Base-by-base conservation (phyloP, 2,113 vertebrate genomes). In the Lamprotornis superbus region DNA sequence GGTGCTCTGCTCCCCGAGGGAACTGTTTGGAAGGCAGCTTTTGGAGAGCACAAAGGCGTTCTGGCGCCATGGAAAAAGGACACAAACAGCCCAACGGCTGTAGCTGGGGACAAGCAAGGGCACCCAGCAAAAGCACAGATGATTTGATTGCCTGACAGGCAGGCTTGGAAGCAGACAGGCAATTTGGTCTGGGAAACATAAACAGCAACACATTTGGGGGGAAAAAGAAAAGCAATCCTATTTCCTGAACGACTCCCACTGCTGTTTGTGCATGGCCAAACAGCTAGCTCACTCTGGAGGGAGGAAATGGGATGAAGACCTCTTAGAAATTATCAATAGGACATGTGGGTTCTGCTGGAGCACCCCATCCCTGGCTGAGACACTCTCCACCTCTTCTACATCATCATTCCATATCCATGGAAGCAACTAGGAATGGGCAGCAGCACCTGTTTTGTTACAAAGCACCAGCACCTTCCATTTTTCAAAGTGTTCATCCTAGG, bases 201-300 rank as follows among this genome's bases (percentile, higher is more conserved):
- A 73, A 19, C 2, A 1, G 44, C 20, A 49, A 50, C 0, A 1
- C 11, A 15, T 42, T 9, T 44, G 3, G 9, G 42, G 33, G 31
- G 1, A 7, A 27, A 65, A 75, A 30, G 11, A 11, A 70, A 92
- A 70, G 47, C 17, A 56, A 33, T 17, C 39, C 52, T 3, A 3
- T 23, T 55, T 63, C n/a, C 47, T 10, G 25, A 27, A 31, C 0
- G 0, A 50, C 16, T 90, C 24, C n/a, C 31, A 12, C 14, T 0
- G 6, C 40, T 35, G 25, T 44, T 27, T 33, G 53, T 67, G 79
- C 24, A 9, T 0, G 1, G 70, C 56, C 52, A 37, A 31, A 3
- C 10, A 63, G 35, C 39, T 30, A 46, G 15, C 39, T 83, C 47
- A 0, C 53, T 60, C 20, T 2, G 1, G 33, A 83, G 39, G 37